Evolutionary conservation across 2,113 vertebrate genomes (phyloP).

Genomic region (Corythornis vintsioides): DNA sequence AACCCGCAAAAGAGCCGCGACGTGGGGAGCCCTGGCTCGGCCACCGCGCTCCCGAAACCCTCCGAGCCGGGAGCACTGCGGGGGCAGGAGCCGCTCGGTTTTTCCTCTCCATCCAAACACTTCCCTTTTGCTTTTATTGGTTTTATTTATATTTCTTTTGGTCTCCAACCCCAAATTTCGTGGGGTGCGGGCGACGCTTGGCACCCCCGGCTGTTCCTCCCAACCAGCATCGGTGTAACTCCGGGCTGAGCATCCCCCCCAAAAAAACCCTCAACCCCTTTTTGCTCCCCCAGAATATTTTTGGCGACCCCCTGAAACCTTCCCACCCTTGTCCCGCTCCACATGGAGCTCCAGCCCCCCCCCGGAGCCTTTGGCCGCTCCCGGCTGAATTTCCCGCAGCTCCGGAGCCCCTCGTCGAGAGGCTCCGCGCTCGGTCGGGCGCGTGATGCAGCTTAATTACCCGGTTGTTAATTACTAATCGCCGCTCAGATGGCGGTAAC

Average conservation of each 20-base stretch:
- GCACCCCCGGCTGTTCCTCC: not conserved
- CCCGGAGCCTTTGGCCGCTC: not conserved
- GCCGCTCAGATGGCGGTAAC: not conserved
- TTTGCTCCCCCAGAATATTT: not conserved
- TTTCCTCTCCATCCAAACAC: not conserved
- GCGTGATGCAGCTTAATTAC: conserved; percentile 24
- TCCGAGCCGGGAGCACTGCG: not conserved
- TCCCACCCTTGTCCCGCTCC: not conserved
- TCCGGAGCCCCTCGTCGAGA: not conserved
- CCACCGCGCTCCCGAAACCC: not conserved
- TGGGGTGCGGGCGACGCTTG: fast-evolving
- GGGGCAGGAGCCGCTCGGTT: not conserved
- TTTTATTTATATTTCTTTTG: fast-evolving
- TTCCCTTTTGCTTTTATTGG: not conserved
- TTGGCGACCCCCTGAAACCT: not conserved
- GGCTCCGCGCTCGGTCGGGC: not conserved
- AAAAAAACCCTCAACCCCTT: not conserved
- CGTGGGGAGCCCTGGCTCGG: not conserved
- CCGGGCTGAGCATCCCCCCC: not conserved
- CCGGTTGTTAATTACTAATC: conserved; percentile 7
- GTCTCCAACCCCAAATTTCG: not conserved
- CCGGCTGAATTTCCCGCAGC: not conserved
- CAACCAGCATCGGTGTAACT: not conserved
- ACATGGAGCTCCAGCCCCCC: fast-evolving
- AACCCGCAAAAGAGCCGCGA: not conserved